Evolutionary conservation across 2,113 vertebrate species (phyloP), one percentile per base, ranked within the genome.

Genomic region (Meriones unguiculatus): DNA sequence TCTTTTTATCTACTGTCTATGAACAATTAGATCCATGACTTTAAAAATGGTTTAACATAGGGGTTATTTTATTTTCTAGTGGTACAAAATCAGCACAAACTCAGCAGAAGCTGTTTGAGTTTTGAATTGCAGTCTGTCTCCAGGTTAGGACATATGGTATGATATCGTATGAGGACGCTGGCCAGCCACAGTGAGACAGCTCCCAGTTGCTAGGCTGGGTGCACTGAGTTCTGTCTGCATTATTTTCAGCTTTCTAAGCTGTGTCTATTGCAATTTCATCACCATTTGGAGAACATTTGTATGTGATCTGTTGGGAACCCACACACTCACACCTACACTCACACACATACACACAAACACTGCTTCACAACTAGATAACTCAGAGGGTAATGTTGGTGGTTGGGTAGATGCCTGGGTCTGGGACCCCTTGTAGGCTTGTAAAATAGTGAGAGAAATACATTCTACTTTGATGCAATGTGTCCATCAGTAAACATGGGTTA

Each of bases 381-480:
- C 70, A 41, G 72, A 72, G 25, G 38, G 20, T 22, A 20, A 52
- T 25, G 7, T 17, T n/a, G 2, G 28, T 17, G 24, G 20, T 5
- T 35, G 59, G 35, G 24, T 4, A 46, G 64, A 52, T 4, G 38
- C 10, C 32, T 46, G 70, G 20, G 11, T 17, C 84, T 28, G 20
- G 14, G 73, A 32, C 0, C 3, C 12, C 8, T 17, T 35, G n/a
- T 12, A 0, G 14, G 9, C 38, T 20, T 24, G 8, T 20, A 15
- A 57, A 52, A 38, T 30, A 7, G 17, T 5, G 10, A 30, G 2
- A n/a, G 10, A 7, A 35, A 28, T 7, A 5, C 11, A 57, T 9
- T n/a, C 32, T 24, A 17, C 6, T n/a, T 5, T 12, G 28, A 41
- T 3, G 46, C 46, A 46, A 46, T 46, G 9, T 41, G 13, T 30